phyloP scores from a whole-genome alignment of 64 coral and sea anemone genomes.

The Montipora sp. region DNA sequence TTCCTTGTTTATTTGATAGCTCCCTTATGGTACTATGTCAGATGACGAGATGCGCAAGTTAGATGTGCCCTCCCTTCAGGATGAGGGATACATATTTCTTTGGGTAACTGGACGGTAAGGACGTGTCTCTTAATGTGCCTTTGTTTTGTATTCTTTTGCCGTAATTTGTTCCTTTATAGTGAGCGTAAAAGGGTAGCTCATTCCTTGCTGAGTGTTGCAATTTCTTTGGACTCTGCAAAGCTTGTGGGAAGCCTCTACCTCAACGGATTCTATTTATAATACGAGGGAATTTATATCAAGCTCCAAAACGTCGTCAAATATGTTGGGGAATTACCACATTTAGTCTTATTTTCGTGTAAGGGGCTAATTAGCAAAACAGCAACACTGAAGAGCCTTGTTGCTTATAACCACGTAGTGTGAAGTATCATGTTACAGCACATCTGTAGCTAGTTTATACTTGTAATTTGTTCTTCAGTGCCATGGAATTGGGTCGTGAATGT shows the following conservation, averaged over 20 bases:
- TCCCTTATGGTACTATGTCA: slow-evolving; percentile 99
- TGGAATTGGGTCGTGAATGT: slow-evolving; percentile 98
- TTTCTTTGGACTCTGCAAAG: too few species aligned
- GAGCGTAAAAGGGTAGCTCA: not conserved
- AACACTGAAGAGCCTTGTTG: too few species aligned
- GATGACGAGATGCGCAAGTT: slow-evolving; percentile 99
- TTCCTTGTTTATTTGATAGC: slow-evolving; percentile 31
- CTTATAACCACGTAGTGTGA: not conserved
- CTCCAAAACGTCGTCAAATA: too few species aligned
- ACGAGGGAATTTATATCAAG: too few species aligned
- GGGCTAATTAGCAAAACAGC: too few species aligned
- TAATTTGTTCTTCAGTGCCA: slow-evolving; percentile 72
- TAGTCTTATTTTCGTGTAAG: too few species aligned
- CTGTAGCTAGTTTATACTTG: not conserved
- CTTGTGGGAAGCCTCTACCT: too few species aligned
- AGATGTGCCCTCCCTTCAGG: slow-evolving; percentile 86
- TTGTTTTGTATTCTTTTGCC: not conserved
- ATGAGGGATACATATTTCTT: slow-evolving; percentile 97
- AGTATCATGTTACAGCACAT: not conserved
- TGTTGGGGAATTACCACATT: too few species aligned
- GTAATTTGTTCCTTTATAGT: not conserved
- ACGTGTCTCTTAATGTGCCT: not conserved
- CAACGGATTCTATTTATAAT: too few species aligned
- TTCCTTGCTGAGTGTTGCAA: too few species aligned
- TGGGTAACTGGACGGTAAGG: slow-evolving; percentile 98